Evolutionary conservation across 2,113 vertebrate genomes (phyloP).

Genomic region (Chlorodrepanis virens): DNA sequence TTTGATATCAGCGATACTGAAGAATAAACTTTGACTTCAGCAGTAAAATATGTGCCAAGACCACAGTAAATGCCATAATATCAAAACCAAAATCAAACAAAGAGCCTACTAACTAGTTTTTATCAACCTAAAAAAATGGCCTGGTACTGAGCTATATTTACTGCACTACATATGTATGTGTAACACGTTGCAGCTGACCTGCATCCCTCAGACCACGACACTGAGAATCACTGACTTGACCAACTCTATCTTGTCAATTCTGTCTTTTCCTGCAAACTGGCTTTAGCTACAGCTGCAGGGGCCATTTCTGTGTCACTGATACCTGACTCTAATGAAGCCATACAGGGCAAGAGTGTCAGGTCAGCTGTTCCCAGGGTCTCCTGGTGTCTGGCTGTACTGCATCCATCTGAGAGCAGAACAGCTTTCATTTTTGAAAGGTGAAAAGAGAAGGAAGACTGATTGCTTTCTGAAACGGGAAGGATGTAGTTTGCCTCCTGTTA

Average conservation of each 20-base stretch:
- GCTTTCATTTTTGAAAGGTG: neutral
- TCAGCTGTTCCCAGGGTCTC: neutral
- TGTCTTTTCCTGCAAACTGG: neutral
- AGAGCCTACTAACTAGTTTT: neutral
- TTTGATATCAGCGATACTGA: neutral
- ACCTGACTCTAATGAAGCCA: neutral
- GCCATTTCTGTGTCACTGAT: neutral
- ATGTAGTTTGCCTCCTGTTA: neutral
- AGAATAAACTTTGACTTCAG: slow-evolving; percentile 27
- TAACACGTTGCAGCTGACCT: neutral
- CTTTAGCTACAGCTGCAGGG: neutral
- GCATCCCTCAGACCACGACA: neutral
- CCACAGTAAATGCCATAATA: neutral
- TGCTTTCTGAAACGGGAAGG: neutral
- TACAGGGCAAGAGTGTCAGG: neutral
- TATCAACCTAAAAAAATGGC: neutral
- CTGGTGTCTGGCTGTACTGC: neutral
- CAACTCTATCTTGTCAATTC: neutral
- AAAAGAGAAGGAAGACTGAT: neutral
- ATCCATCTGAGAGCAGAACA: neutral
- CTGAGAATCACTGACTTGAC: neutral
- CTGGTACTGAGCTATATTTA: neutral
- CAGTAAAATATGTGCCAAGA: neutral
- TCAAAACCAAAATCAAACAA: slow-evolving; percentile 16
- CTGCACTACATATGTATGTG: neutral